Conservation (phyloP, 1,140 invertebrate species). For the Nasonia longicornis region DNA sequence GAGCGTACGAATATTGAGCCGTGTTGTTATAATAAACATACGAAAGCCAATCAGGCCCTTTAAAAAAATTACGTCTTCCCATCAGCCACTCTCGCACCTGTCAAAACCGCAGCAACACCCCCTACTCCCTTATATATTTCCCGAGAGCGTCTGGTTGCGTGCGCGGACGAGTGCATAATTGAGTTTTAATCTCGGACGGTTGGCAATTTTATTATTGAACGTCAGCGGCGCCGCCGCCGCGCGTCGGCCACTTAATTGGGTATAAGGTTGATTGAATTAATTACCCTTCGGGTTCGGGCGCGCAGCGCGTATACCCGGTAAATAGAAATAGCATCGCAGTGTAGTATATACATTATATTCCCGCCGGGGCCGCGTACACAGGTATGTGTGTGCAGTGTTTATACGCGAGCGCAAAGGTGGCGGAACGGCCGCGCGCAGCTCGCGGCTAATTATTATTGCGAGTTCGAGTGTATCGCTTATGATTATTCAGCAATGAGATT, state of each 20-base stretch:
- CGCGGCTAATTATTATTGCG: slow-evolving; percentile 20
- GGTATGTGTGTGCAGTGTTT: neutral
- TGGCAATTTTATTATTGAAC: slow-evolving; percentile 39
- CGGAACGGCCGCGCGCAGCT: neutral
- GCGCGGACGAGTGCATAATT: slow-evolving; percentile 34
- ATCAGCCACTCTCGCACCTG: neutral
- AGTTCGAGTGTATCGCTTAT: neutral
- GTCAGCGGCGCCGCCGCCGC: neutral
- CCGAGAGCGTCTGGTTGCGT: neutral
- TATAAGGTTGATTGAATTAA: slow-evolving; percentile 41
- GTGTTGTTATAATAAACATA: too few species aligned
- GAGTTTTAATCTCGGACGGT: slow-evolving; percentile 40
- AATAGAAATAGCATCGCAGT: neutral
- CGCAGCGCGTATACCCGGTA: neutral
- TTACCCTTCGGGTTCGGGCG: slow-evolving; percentile 13
- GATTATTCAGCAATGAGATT: slow-evolving; percentile 16
- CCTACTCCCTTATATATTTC: neutral
- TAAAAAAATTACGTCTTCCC: neutral
- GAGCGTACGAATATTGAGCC: too few species aligned
- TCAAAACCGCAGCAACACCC: neutral
- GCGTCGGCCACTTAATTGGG: slow-evolving; percentile 26
- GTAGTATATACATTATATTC: neutral
- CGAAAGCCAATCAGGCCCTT: too few species aligned
- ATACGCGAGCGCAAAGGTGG: neutral
- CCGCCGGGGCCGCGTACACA: neutral